phyloP scores from a whole-genome alignment of 1,140 invertebrate genomes.

The Conopomorpha cramerella region DNA sequence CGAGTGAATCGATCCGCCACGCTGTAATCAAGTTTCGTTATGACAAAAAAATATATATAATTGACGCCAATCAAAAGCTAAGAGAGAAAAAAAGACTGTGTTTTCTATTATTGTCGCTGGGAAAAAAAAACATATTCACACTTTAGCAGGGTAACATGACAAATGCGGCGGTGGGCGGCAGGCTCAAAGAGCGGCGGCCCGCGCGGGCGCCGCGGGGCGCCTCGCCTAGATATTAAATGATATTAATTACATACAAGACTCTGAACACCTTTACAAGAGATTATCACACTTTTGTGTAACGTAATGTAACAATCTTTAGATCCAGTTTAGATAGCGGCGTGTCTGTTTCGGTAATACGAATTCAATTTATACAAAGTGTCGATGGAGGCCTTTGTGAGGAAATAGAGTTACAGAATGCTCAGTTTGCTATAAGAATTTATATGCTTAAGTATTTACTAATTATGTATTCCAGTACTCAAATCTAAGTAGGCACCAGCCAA shows the following conservation, averaged over 20 bases:
- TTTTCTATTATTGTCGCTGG: constrained; percentile 56
- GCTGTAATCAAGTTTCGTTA: constrained; percentile 33
- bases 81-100: constrained; percentile 54
- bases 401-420: no score
- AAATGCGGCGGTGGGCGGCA: constrained; percentile 38
- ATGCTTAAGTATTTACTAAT: no score
- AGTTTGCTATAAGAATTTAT: no score
- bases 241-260: constrained; percentile 54
- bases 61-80: constrained; percentile 55
- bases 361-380: no score
- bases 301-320: constrained; percentile 37
- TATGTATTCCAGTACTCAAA: no score
- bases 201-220: constrained; percentile 37
- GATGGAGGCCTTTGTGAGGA: no score
- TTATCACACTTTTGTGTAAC: constrained; percentile 53
- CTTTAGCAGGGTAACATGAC: constrained; percentile 55
- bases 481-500: no score
- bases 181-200: constrained; percentile 38
- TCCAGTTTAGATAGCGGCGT: constrained; percentile 26
- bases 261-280: constrained; percentile 53
- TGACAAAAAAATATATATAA: constrained; percentile 50
- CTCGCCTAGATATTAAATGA: constrained; percentile 43
- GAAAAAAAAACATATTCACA: constrained; percentile 57
- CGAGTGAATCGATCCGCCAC: constrained; percentile 38
- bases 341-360: no score